Evolutionary conservation across 2,113 vertebrate species (phyloP), one percentile per base, ranked within the genome.

Genomic region (Dendropsophus ebraccatus): DNA sequence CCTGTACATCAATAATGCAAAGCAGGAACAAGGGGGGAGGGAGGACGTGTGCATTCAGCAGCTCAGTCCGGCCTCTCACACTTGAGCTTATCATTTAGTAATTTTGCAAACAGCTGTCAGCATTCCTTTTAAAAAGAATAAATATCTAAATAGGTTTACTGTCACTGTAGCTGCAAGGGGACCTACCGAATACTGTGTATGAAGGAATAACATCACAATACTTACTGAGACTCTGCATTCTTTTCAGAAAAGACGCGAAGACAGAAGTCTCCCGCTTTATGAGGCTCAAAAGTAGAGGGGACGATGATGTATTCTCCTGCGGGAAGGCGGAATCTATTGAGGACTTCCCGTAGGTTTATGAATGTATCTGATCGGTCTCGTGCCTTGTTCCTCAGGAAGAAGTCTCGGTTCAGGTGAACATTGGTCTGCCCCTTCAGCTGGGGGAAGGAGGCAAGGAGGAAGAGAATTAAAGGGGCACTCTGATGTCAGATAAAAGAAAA

Each of bases 191-290:
- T n/a, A 58, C 56, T 21, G 54, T 56, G 7, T 56, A 58, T n/a
- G 23, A n/a, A 9, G 23, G 56, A n/a, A n/a, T 30, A 17, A 69
- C 14, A 5, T 19, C 17, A 28, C 5, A 8, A 3, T 13, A 91
- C 92, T 62, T 93, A 99, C 97, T 89, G 67, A 58, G 96, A 96
- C 84, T 96, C 92, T 0, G 93, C 91, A 9, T 95, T 95, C 90
- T 97, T 99, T 89, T 99, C 98, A 0, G 97, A 97, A 89, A 99
- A 99, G 73, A 99, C 93, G 0, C 97, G 93, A 80, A 99, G 92
- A 75, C 97, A 98, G 94, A 99, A 99, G 87, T 99, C 96, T 0
- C 95, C 97, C 0, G 97, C 92, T 87, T 95, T 94, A 91, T 98
- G 90, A 50, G 98, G 94, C 0, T 98, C 97, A 0, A 97, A 99